These are phyloP conservation scores for Catagonus wagneri DNA, from an alignment of 2,113 vertebrate genomes.

Conservation along the genomic window DNA sequence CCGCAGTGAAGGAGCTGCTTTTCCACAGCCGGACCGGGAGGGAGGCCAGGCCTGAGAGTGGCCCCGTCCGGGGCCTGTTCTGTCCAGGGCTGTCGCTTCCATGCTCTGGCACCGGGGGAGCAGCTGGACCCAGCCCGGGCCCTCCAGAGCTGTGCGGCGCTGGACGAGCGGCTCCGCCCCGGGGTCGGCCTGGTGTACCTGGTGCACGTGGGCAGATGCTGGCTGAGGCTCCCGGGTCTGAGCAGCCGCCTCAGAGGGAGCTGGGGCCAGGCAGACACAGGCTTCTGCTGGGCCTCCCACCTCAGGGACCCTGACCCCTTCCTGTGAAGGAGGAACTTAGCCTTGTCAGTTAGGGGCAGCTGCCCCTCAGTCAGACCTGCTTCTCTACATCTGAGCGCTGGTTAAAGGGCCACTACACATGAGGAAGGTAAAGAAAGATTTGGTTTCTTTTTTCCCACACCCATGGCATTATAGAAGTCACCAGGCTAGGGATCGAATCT, in stretches of 20 bases:
- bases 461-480: too few species aligned
- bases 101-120: background rate
- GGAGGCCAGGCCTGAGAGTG: background rate
- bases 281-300: background rate
- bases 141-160: background rate
- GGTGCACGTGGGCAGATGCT: background rate
- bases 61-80: background rate
- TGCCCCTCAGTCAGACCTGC: background rate
- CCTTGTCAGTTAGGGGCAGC: background rate
- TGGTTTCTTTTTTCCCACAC: background rate
- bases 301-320: background rate
- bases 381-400: background rate
- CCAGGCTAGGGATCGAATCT: too few species aligned
- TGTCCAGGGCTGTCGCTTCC: background rate
- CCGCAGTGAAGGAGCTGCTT: constrained; percentile 13
- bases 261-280: background rate
- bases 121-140: background rate
- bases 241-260: background rate
- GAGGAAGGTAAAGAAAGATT: background rate
- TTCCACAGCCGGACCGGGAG: background rate
- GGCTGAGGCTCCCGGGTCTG: background rate
- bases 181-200: background rate
- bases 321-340: background rate
- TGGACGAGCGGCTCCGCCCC: background rate
- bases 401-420: background rate